These are phyloP conservation scores for Pseudomyrmex gracilis DNA, from an alignment of 1,140 invertebrate species.

Conservation along the genomic window DNA sequence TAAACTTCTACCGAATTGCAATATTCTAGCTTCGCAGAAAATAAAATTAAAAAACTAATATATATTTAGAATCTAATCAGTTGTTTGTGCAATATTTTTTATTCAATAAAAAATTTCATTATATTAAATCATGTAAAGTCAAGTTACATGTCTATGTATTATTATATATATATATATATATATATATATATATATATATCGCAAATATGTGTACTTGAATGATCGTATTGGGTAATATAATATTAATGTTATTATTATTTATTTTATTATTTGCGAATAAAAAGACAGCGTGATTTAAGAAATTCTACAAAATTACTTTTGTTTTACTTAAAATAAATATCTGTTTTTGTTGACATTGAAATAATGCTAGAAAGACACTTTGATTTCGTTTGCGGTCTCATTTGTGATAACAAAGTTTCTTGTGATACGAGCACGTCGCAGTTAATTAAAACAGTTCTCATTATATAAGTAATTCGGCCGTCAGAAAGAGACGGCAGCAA, in stretches of 20 bases:
- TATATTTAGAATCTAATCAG: not conserved
- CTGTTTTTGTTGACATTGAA: not conserved
- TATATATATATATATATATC: too few species aligned
- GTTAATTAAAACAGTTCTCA: constrained; percentile 46
- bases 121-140: too few species aligned
- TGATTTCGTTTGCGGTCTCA: not conserved
- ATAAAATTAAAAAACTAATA: too few species aligned
- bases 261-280: too few species aligned
- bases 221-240: too few species aligned
- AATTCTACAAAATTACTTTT: too few species aligned
- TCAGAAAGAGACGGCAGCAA: not conserved
- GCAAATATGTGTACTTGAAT: too few species aligned
- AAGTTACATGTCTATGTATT: too few species aligned
- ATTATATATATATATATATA: too few species aligned
- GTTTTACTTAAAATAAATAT: not conserved
- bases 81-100: not conserved
- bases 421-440: constrained; percentile 39
- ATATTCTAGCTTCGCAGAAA: not conserved
- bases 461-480: constrained; percentile 23
- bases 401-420: constrained; percentile 7
- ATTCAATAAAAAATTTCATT: not conserved
- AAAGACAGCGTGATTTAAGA: too few species aligned
- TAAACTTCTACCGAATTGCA: not conserved
- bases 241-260: too few species aligned
- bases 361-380: not conserved